Evolutionary conservation across 2,113 vertebrate genomes (phyloP).

Genomic region (Indicator maculatus): DNA sequence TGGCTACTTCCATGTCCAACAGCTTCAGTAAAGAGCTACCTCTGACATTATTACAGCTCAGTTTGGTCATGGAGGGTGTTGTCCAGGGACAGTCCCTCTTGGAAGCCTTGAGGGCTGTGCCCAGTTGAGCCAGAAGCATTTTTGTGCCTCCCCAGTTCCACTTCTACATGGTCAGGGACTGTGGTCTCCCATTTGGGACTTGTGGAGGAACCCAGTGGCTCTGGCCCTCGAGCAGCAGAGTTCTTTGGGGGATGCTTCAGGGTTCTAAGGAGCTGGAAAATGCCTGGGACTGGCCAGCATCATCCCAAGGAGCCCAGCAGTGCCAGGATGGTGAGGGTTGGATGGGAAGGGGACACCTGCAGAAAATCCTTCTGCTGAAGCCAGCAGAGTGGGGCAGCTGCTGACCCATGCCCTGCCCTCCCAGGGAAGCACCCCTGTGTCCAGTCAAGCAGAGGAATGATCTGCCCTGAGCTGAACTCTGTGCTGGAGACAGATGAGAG

Average conservation of each 20-base stretch:
- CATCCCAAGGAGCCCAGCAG: not conserved
- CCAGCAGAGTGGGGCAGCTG: not conserved
- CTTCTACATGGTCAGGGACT: rapidly evolving
- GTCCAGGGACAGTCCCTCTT: not conserved
- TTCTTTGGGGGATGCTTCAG: not conserved
- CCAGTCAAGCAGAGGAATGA: not conserved
- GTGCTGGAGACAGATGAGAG: not conserved
- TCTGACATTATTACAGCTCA: rapidly evolving
- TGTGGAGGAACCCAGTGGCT: not conserved
- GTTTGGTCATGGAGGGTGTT: not conserved
- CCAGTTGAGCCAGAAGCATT: not conserved
- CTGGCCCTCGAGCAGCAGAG: not conserved
- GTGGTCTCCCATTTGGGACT: not conserved
- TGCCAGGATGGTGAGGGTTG: not conserved
- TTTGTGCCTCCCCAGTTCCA: not conserved
- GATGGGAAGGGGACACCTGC: rapidly evolving
- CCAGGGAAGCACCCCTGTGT: not conserved
- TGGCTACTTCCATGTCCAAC: not conserved
- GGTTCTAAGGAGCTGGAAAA: not conserved
- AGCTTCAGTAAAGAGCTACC: not conserved
- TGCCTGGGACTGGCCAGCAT: not conserved
- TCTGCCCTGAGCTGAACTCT: slow-evolving; percentile 43
- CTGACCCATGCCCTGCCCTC: not conserved
- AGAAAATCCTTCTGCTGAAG: not conserved
- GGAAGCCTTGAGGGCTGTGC: not conserved